These are phyloP conservation scores for Psophia crepitans DNA, from an alignment of 2,113 vertebrate genomes.

Conservation along the genomic window DNA sequence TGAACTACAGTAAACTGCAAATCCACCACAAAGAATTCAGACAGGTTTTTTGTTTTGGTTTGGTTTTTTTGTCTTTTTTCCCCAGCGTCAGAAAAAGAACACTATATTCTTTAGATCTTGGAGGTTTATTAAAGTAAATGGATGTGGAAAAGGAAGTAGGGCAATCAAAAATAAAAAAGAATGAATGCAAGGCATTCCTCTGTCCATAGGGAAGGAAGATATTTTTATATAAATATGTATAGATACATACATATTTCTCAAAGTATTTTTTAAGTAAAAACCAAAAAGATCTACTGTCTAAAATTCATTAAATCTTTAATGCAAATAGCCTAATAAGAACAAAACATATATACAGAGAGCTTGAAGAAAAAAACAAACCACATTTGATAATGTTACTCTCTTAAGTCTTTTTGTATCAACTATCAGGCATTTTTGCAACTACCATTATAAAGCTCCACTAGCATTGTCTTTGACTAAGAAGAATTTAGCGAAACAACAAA, in stretches of 20 bases:
- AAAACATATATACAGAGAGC: not conserved
- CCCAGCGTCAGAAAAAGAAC: not conserved
- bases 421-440: not conserved
- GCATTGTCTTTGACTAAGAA: not conserved
- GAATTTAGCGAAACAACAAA: not conserved
- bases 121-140: not conserved
- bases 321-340: not conserved
- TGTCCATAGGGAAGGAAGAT: not conserved
- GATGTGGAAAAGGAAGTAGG: not conserved
- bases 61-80: not conserved
- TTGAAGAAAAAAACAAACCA: not conserved
- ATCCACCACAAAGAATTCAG: not conserved
- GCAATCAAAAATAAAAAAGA: constrained; percentile 8
- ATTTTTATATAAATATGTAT: not conserved
- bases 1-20: not conserved
- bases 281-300: not conserved
- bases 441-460: not conserved
- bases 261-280: not conserved
- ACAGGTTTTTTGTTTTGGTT: no score
- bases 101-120: not conserved
- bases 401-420: not conserved
- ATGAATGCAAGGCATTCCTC: not conserved
- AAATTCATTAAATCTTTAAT: not conserved
- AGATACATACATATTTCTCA: not conserved
- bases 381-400: not conserved